phyloP scores from a whole-genome alignment of 2,888 invertebrate genomes.

The Cecidostiba fungosa region DNA sequence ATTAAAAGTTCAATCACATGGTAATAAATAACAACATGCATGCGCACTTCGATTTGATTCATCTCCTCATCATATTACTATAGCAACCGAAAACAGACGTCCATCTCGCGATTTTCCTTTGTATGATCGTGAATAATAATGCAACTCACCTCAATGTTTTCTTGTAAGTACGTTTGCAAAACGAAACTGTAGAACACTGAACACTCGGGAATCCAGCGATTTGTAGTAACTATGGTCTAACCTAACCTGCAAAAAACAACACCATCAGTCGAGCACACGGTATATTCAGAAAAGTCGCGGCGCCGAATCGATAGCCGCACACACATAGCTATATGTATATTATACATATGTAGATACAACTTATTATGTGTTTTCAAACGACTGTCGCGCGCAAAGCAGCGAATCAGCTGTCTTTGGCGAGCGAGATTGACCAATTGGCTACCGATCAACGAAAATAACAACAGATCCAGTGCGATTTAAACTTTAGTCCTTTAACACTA shows the following conservation, averaged over 20 bases:
- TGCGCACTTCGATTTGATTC: too few relatives aligned
- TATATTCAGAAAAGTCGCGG: too few relatives aligned
- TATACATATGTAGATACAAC: too few relatives aligned
- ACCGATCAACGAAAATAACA: not conserved
- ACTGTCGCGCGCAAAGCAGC: not conserved
- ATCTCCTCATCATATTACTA: too few relatives aligned
- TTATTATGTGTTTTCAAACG: not conserved
- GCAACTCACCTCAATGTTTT: not conserved
- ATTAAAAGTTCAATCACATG: not conserved
- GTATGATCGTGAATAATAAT: not conserved
- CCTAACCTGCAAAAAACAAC: too few relatives aligned
- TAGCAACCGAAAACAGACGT: not conserved
- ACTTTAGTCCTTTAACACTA: not conserved
- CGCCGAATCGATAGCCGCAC: not conserved
- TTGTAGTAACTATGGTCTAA: too few relatives aligned
- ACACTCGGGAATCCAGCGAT: too few relatives aligned
- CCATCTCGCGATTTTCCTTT: not conserved
- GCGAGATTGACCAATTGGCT: not conserved
- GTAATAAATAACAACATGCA: not conserved
- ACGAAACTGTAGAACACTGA: too few relatives aligned
- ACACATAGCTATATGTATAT: too few relatives aligned
- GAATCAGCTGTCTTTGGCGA: not conserved
- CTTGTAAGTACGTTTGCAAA: not conserved
- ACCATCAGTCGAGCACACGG: too few relatives aligned
- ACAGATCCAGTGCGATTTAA: slow-evolving; percentile 10